Base-by-base conservation (phyloP, 2,113 vertebrate species). In the Myocastor coypus region DNA sequence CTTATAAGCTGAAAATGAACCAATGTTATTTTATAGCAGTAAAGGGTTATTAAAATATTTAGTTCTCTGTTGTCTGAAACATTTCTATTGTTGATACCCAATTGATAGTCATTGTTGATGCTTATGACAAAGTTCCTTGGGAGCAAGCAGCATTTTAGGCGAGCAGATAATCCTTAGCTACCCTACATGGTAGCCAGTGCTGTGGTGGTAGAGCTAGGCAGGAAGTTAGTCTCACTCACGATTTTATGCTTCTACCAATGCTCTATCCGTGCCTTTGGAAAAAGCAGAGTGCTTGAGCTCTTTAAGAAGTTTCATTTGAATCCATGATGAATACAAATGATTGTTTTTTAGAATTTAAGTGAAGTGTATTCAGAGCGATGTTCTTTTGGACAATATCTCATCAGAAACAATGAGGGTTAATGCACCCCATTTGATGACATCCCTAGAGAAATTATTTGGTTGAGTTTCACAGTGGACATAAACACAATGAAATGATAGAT, bases 351-450 rank as follows among this genome's bases (percentile, higher is more conserved):
- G 85, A 93, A 61, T 96, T 57, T 55, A 94, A 94, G 84, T 50
- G 69, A 89, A 71, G 22, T 50, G 7, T 75, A 75, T 97, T 95
- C 73, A 87, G 66, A 86, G 69, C 42, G 40, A 91, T 75, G 32
- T 64, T 93, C 75, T 93, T 95, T 94, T 57, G 87, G 95, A 97
- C 55, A 91, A 40, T 85, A 80, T 59, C 69, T 96, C 88, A 83
- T 95, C 84, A 80, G 87, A 83, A 91, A 95, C 93, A 94, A 97
- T 91, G 82, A 97, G 61, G 34, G 83, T 96, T 96, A 96, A 96
- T 96, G 57, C 30, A 78, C 68, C 59, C 89, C 3, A 3, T 97
- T 87, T 95, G 89, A 97, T 90, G 80, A 81, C 32, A 87, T 93
- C 84, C 37, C 26, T 2, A 89, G 90, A 95, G 85, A 97, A 80